Percentiles rank a stretch among this genome's conserved stretches.
These are phyloP conservation scores for Ctenodactylus gundi DNA, from an alignment of 2,113 vertebrate species.

Conservation along the genomic window DNA sequence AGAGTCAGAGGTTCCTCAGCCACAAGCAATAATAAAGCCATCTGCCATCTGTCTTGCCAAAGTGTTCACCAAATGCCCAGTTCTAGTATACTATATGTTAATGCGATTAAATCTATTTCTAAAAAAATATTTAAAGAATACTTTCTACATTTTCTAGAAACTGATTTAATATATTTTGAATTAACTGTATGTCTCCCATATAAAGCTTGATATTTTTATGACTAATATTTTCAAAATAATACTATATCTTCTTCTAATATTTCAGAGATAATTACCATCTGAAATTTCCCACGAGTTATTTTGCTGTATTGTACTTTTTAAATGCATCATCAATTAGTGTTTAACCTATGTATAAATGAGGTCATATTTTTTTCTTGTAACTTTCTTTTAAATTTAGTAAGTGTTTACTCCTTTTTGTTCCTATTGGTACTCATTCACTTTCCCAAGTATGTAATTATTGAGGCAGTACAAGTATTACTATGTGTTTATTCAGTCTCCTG, in stretches of 20 bases:
- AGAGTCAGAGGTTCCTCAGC: not conserved
- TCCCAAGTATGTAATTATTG: not conserved
- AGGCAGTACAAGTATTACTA: not conserved
- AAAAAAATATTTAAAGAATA: not conserved
- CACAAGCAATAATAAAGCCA: not conserved
- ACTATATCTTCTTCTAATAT: not conserved
- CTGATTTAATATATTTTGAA: not conserved
- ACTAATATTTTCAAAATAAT: not conserved
- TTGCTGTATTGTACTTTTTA: not conserved
- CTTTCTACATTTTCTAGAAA: not conserved
- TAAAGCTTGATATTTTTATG: constrained; percentile 11
- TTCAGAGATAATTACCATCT: not conserved
- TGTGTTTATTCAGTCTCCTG: not conserved
- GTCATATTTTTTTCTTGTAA: not conserved
- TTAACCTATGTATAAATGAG: not conserved
- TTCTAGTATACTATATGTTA: not conserved
- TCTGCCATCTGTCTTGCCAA: not conserved
- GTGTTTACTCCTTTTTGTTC: not conserved
- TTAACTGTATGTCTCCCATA: not conserved
- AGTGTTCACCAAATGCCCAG: not conserved
- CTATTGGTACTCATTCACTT: constrained; percentile 3
- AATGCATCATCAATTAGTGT: not conserved
- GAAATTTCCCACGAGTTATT: not conserved
- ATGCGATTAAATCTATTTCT: not conserved
- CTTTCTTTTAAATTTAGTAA: not conserved